phyloP scores from a whole-genome alignment of 2,113 vertebrate genomes.

The Azemiops feae region DNA sequence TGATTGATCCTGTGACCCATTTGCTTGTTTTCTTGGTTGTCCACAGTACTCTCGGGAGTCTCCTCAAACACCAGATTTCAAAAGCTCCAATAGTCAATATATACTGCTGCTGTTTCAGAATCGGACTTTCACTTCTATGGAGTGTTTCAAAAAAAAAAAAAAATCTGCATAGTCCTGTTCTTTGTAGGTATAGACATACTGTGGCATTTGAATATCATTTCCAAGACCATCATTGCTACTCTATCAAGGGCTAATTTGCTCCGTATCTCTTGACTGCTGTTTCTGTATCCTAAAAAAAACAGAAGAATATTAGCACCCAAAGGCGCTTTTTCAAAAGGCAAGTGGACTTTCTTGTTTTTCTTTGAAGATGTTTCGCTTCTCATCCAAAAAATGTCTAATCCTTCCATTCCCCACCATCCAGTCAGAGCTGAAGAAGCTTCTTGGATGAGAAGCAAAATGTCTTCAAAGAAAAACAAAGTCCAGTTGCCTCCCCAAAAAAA shows the following conservation, averaged over 20 bases:
- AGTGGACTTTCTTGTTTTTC: too few species aligned
- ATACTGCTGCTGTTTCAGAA: not conserved
- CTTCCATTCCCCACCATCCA: too few species aligned
- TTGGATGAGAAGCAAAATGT: too few species aligned
- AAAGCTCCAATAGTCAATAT: not conserved
- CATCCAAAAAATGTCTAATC: too few species aligned
- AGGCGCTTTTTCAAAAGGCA: too few species aligned
- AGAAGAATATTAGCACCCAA: constrained; percentile 41
- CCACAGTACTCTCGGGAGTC: not conserved
- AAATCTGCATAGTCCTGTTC: not conserved
- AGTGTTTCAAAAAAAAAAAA: not conserved
- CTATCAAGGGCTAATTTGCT: not conserved
- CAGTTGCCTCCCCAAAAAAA: too few species aligned
- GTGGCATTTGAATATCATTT: not conserved
- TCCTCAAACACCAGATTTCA: not conserved
- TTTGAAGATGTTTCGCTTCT: too few species aligned
- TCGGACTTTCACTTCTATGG: not conserved
- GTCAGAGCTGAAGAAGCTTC: too few species aligned
- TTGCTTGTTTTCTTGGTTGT: not conserved
- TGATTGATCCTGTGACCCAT: not conserved
- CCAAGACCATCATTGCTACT: not conserved
- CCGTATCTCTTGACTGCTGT: not conserved
- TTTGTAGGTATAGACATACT: not conserved
- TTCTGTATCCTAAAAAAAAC: constrained; percentile 4
- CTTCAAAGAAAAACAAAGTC: too few species aligned